Percentiles rank a stretch among this genome's conserved stretches.
Conservation (phyloP, 2,797 vertebrate species). For the Thamnophis elegans region DNA sequence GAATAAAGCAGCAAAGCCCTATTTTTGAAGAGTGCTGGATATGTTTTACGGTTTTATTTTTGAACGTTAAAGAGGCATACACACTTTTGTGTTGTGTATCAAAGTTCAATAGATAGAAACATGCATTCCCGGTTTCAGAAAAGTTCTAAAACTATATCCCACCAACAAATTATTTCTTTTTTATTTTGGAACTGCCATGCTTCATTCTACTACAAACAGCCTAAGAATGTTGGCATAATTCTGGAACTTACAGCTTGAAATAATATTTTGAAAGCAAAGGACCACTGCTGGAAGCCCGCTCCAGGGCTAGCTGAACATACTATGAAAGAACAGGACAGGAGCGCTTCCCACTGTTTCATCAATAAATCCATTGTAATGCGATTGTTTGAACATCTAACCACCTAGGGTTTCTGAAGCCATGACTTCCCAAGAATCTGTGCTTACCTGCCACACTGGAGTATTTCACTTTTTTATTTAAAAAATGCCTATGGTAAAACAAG, state of each 20-base stretch:
- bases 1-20: neutral
- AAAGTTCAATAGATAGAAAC: neutral
- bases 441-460: neutral
- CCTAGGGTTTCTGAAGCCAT: neutral
- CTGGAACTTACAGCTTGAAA: slow-evolving; percentile 23
- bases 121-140: neutral
- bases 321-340: slow-evolving; percentile 16
- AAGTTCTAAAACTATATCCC: slow-evolving; percentile 13
- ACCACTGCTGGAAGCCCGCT: slow-evolving; percentile 11
- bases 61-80: neutral
- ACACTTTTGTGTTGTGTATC: neutral
- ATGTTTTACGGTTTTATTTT: neutral
- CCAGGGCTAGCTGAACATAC: slow-evolving; percentile 8
- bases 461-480: neutral
- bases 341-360: slow-evolving; percentile 11
- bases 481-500: neutral
- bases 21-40: neutral
- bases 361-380: slow-evolving; percentile 6
- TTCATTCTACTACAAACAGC: slow-evolving; percentile 13
- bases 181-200: slow-evolving; percentile 13
- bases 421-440: neutral
- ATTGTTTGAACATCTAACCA: slow-evolving; percentile 11
- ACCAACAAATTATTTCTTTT: slow-evolving; percentile 14
- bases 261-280: slow-evolving; percentile 36
- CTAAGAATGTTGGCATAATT: slow-evolving; percentile 10